phyloP scores from a whole-genome alignment of 2,888 invertebrate genomes.

The Drosophila nr. medialis region DNA sequence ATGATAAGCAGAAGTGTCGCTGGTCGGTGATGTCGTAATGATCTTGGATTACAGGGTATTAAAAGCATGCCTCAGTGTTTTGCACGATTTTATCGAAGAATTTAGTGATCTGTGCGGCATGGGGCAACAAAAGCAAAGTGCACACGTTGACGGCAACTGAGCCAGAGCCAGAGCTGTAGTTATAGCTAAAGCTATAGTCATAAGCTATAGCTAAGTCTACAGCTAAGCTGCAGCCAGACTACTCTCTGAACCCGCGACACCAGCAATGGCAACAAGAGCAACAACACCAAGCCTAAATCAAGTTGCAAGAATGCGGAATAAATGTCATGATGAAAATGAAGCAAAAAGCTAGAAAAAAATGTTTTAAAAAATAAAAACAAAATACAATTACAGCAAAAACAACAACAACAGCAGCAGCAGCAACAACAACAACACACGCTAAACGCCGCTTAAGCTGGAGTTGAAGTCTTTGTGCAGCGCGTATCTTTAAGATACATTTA shows the following conservation, averaged over 20 bases:
- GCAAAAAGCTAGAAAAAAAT: constrained; percentile 31
- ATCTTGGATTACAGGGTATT: constrained; percentile 22
- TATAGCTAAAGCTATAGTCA: constrained; percentile 14
- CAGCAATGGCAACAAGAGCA: constrained; percentile 29
- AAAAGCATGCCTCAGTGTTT: constrained; percentile 41
- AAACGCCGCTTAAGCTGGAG: constrained; percentile 29
- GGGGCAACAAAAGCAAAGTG: constrained; percentile 41
- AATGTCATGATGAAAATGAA: constrained; percentile 70
- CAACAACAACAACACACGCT: background rate
- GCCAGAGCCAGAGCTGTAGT: constrained; percentile 1
- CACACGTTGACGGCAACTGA: constrained; percentile 37
- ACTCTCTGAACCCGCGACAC: constrained; percentile 40
- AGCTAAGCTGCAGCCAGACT: background rate
- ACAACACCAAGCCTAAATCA: constrained; percentile 78
- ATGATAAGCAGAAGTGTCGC: background rate
- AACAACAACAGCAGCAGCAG: background rate
- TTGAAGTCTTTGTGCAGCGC: constrained; percentile 38
- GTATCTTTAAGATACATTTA: constrained; percentile 59
- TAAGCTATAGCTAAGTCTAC: constrained; percentile 2
- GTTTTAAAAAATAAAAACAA: background rate
- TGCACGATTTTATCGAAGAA: constrained; percentile 58
- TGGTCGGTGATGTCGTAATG: background rate
- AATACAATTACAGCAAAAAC: constrained; percentile 10
- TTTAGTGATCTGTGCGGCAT: constrained; percentile 42
- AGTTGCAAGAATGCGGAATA: constrained; percentile 80